phyloP scores from a whole-genome alignment of 2,113 vertebrate species.

The Syngnathus floridae region DNA sequence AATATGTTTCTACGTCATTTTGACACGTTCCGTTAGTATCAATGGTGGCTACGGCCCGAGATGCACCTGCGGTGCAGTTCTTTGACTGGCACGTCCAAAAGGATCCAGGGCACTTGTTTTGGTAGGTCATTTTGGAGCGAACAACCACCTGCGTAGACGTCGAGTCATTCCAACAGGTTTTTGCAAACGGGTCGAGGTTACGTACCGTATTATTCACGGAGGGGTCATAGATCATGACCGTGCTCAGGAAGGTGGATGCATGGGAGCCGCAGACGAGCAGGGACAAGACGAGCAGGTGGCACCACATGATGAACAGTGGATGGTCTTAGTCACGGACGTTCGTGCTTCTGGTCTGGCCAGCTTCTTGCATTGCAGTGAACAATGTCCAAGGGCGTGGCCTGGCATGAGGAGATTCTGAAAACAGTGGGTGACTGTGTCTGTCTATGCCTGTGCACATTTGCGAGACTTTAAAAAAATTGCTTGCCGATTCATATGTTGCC shows the following conservation, averaged over 20 bases:
- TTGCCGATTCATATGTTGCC: not conserved
- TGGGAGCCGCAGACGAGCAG: slow-evolving; percentile 8
- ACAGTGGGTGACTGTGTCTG: not conserved
- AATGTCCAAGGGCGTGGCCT: not conserved
- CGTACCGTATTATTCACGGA: not conserved
- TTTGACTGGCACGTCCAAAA: fast-evolving
- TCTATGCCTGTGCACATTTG: not conserved
- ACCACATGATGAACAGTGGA: slow-evolving; percentile 2
- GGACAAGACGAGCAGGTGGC: slow-evolving; percentile 17
- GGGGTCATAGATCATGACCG: slow-evolving; percentile 27
- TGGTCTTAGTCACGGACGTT: not conserved
- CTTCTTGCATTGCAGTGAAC: not conserved
- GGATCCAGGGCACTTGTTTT: fast-evolving
- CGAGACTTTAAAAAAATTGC: not conserved
- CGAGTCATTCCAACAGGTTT: too few relatives aligned
- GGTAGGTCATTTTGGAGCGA: slow-evolving; percentile 20
- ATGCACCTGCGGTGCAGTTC: not conserved
- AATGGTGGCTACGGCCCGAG: too few relatives aligned
- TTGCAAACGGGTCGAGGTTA: not conserved
- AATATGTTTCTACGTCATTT: not conserved
- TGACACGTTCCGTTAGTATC: slow-evolving; percentile 19
- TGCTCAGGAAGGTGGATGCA: slow-evolving; percentile 5
- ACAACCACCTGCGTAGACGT: slow-evolving; percentile 13
- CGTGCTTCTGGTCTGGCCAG: not conserved
- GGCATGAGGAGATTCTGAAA: not conserved